Conservation (phyloP, 2,888 invertebrate genomes). For the Acronicta psi region DNA sequence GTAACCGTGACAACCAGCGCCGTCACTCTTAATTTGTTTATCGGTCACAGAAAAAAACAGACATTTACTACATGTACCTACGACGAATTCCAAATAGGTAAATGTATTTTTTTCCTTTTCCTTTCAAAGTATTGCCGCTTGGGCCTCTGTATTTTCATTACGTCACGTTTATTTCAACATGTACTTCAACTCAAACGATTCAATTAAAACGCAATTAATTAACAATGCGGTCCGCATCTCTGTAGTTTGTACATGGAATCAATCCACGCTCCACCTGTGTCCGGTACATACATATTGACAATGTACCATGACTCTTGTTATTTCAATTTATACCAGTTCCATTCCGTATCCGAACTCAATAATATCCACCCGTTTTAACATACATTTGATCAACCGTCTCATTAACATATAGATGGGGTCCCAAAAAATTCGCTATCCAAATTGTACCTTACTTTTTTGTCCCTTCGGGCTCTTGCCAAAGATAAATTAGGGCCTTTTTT, state of each 20-base stretch:
- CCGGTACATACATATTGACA: conserved; percentile 40
- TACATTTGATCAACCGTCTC: conserved; percentile 75
- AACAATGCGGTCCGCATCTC: background rate
- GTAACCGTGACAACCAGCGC: too few relatives aligned
- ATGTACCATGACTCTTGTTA: conserved; percentile 66
- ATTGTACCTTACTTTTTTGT: conserved; percentile 72
- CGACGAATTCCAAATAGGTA: background rate
- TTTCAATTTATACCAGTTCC: conserved; percentile 67
- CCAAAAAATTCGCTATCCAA: conserved; percentile 72
- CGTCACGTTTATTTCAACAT: background rate
- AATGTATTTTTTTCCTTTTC: background rate
- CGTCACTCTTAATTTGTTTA: too few relatives aligned
- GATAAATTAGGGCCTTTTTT: conserved; percentile 74
- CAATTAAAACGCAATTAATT: conserved; percentile 8
- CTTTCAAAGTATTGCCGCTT: too few relatives aligned
- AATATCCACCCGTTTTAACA: conserved; percentile 73
- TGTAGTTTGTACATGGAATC: conserved; percentile 4
- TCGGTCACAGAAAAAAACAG: too few relatives aligned
- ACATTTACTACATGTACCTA: too few relatives aligned
- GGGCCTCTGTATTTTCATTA: background rate
- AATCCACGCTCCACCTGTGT: conserved; percentile 8
- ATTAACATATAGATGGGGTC: conserved; percentile 78
- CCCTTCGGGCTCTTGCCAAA: conserved; percentile 65
- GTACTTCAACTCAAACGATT: conserved; percentile 4
- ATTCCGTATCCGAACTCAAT: conserved; percentile 64